Evolutionary conservation across 1,140 invertebrate species (phyloP).

Genomic region (Euwallacea fornicatus): DNA sequence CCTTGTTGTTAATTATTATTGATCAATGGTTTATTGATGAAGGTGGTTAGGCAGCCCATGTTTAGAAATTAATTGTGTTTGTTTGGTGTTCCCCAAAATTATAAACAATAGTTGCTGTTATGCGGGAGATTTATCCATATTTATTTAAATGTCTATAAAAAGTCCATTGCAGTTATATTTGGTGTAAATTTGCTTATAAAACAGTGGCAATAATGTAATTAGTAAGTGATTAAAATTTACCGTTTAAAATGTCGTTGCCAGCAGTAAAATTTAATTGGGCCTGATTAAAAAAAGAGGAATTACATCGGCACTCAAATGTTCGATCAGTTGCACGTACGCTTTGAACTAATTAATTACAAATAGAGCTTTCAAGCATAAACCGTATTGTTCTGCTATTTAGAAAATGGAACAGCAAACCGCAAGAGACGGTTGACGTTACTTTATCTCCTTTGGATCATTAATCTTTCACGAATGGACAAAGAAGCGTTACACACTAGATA

Average conservation of each 20-base stretch:
- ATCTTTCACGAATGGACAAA: slow-evolving; percentile 25
- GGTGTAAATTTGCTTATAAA: neutral
- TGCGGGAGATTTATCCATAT: too few species aligned
- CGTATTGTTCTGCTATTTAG: slow-evolving; percentile 21
- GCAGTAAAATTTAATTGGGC: neutral
- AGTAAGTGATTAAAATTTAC: neutral
- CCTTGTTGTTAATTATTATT: neutral
- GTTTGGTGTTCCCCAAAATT: neutral
- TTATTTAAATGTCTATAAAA: too few species aligned
- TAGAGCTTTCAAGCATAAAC: slow-evolving; percentile 24
- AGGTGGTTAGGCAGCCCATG: neutral
- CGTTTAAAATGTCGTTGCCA: neutral
- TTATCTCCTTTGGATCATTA: slow-evolving; percentile 22
- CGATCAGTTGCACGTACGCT: slow-evolving; percentile 6
- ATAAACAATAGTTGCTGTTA: too few species aligned
- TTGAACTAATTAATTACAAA: slow-evolving; percentile 26
- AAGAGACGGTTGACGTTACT: slow-evolving; percentile 24
- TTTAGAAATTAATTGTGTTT: neutral
- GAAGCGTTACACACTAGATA: slow-evolving; percentile 23
- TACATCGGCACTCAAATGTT: neutral
- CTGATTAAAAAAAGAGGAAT: neutral
- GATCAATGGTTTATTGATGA: neutral
- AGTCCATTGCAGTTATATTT: neutral
- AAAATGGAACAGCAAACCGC: slow-evolving; percentile 21
- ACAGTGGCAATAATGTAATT: neutral